A percentile compares a stretch with the other conserved stretches of the same genome.
These are phyloP conservation scores for Urocynchramus pylzowi DNA, from an alignment of 2,113 vertebrate species.

Conservation along the genomic window DNA sequence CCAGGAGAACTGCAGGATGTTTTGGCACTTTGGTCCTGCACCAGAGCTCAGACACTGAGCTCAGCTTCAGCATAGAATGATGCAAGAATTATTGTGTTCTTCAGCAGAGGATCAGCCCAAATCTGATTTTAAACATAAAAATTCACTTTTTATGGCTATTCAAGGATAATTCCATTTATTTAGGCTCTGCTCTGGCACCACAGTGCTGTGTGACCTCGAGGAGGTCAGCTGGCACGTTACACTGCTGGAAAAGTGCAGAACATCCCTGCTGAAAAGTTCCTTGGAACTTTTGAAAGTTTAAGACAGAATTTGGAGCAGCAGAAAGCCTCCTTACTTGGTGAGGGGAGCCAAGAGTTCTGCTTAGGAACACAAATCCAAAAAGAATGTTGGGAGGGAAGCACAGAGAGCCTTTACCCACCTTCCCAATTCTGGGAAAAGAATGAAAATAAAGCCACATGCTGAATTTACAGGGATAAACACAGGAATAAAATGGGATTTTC, in stretches of 20 bases:
- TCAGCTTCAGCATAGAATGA: background rate
- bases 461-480: no score
- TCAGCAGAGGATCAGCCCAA: background rate
- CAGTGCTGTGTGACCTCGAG: background rate
- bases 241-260: rapidly evolving
- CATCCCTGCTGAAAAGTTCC: background rate
- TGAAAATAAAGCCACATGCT: no score
- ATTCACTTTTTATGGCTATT: background rate
- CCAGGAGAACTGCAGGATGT: background rate
- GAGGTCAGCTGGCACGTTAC: no score
- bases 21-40: background rate
- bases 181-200: background rate
- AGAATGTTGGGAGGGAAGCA: no score
- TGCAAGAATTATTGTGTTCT: background rate
- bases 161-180: background rate
- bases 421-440: no score
- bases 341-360: background rate
- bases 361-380: no score
- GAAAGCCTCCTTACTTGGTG: background rate
- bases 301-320: background rate
- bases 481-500: background rate
- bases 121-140: background rate
- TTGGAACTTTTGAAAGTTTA: background rate
- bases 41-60: background rate
- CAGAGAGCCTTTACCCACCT: no score